Conservation (phyloP, 2,888 invertebrate genomes). For the Buathra laborator region DNA sequence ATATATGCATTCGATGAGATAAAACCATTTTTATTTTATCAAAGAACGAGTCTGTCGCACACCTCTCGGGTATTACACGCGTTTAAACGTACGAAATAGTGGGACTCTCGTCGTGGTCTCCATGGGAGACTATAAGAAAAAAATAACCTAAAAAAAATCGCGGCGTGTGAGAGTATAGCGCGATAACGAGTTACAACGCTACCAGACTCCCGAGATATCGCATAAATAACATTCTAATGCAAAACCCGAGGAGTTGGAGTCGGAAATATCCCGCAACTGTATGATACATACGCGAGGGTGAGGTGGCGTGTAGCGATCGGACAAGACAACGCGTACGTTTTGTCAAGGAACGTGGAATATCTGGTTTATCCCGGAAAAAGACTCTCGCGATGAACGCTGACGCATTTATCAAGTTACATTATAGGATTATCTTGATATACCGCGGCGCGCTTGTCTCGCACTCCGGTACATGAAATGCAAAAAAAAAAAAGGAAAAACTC, state of each 20-base stretch:
- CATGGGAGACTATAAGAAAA: background rate
- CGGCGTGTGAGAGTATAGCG: slow-evolving; percentile 4
- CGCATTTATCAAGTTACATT: slow-evolving; percentile 65
- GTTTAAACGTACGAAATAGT: slow-evolving; percentile 8
- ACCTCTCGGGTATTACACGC: background rate
- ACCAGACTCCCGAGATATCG: slow-evolving; percentile 44
- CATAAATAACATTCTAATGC: slow-evolving; percentile 57
- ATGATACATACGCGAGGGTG: background rate
- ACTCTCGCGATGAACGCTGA: slow-evolving; percentile 49
- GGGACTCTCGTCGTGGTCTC: background rate
- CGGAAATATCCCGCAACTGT: background rate
- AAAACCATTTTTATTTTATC: too few relatives aligned
- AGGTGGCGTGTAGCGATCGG: slow-evolving; percentile 11
- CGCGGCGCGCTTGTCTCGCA: background rate
- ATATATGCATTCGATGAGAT: too few relatives aligned
- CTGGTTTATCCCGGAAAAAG: slow-evolving; percentile 65
- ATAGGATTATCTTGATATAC: slow-evolving; percentile 62
- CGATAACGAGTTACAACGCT: slow-evolving; percentile 46
- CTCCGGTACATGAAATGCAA: slow-evolving; percentile 15
- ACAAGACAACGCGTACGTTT: slow-evolving; percentile 30
- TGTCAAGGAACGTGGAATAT: slow-evolving; percentile 30
- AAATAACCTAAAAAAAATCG: background rate
- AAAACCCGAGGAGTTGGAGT: slow-evolving; percentile 30
- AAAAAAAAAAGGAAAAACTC: slow-evolving; percentile 1
- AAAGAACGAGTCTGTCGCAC: background rate